Base-by-base conservation (phyloP, 2,888 invertebrate genomes). In the Andrena flavipes region DNA sequence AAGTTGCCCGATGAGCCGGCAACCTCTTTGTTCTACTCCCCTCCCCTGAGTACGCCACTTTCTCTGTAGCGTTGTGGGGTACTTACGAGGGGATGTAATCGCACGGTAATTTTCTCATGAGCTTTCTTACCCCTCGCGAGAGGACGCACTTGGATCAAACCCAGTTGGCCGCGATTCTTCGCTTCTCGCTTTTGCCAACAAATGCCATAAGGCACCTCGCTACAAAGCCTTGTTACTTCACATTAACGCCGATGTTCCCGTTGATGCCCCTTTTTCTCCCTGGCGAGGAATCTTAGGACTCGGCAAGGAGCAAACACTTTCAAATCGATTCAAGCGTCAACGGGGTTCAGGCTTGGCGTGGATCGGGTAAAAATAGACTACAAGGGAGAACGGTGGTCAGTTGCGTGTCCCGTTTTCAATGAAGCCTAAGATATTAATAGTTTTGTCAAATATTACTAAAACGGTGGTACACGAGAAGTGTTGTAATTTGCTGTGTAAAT, bases 51-150 rank as follows among this genome's bases (percentile, higher is more conserved):
- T 51, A n/a, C 63, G 76, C 64, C 68, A 73, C 80, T 77, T 80
- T 80, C 80, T 70, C 64, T 42, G 16, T 6, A 62, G 20, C 65
- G n/a, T 70, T 73, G 84, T 26, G 63, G 83, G 82, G 82, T 88
- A 84, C 82, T 88, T 86, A 88, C 80, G 76, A 77, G 87, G 78
- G 88, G 85, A 88, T 85, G 89, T 91, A 91, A 92, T 92, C 91
- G 88, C 85, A 88, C 88, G 89, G 90, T 92, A 91, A 92, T 92
- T 92, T 91, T 89, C 90, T 90, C 90, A 87, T 89, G 91, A 90
- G 90, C 85, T 86, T 88, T 86, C 90, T 89, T 89, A 81, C 86
- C 80, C 67, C 68, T 65, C 70, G 73, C 73, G 54, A 71, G 84
- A 84, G 86, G 82, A 87, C 88, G 89, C 87, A 90, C 91, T 92